Evolutionary conservation across 2,797 vertebrate species (phyloP).

Genomic region (Furcifer pardalis): DNA sequence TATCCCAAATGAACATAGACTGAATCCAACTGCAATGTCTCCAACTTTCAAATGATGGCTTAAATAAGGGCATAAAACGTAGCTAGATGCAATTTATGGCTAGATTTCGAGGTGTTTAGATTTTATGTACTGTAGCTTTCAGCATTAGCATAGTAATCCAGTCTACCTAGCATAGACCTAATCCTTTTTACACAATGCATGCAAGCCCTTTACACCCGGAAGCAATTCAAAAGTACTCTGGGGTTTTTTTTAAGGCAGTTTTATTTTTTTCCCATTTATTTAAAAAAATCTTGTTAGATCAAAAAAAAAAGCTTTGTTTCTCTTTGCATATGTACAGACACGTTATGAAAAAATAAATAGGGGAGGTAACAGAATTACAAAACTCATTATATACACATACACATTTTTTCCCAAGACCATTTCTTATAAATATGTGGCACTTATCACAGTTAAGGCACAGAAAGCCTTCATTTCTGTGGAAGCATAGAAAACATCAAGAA

Average conservation of each 20-base stretch:
- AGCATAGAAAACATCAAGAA: background rate
- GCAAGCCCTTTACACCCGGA: no score
- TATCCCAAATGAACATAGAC: background rate
- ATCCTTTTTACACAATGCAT: background rate
- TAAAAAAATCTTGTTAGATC: slow-evolving; percentile 58
- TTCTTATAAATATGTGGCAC: slow-evolving; percentile 52
- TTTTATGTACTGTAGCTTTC: background rate
- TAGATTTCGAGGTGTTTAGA: no score
- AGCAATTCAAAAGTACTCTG: background rate
- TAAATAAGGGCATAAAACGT: no score
- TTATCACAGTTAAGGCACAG: slow-evolving; percentile 42
- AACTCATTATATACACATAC: slow-evolving; percentile 73
- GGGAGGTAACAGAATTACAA: slow-evolving; percentile 64
- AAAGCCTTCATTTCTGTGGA: slow-evolving; percentile 46
- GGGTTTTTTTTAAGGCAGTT: slow-evolving; percentile 19
- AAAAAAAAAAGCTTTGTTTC: slow-evolving; percentile 50
- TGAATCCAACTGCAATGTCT: background rate
- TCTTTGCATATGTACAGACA: slow-evolving; percentile 70
- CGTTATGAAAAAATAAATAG: slow-evolving; percentile 75
- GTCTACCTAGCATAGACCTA: background rate
- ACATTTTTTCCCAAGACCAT: slow-evolving; percentile 66
- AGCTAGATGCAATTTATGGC: no score
- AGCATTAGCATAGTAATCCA: background rate
- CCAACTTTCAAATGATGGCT: background rate
- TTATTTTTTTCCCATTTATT: slow-evolving; percentile 65